phyloP scores from a whole-genome alignment of 2,888 invertebrate species.

The Ochropleura plecta region DNA sequence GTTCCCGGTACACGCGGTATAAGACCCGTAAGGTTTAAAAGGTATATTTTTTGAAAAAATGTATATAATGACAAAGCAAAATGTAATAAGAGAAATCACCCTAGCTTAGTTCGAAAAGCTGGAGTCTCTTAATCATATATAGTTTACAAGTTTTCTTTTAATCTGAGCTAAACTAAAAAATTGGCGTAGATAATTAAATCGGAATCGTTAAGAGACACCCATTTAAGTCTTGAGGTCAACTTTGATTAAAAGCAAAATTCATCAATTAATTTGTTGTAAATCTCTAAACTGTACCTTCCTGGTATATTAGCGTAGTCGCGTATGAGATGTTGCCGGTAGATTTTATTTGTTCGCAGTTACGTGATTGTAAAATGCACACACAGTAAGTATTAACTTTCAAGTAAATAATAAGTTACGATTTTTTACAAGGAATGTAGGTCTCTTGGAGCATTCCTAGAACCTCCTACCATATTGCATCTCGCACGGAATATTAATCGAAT shows the following conservation, averaged over 20 bases:
- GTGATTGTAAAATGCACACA: slow-evolving; percentile 4
- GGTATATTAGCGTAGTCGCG: background rate
- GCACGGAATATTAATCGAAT: slow-evolving; percentile 36
- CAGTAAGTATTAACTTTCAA: slow-evolving; percentile 10
- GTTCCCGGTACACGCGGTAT: background rate
- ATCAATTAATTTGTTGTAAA: background rate
- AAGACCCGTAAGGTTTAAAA: background rate
- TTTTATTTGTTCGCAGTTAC: background rate
- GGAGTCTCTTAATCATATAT: background rate
- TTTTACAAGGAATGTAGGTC: slow-evolving; percentile 7
- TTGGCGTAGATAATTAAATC: background rate
- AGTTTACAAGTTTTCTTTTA: background rate
- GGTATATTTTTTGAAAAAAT: background rate
- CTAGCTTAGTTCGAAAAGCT: background rate
- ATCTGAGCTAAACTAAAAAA: background rate
- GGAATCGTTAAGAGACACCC: background rate
- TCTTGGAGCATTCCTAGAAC: background rate
- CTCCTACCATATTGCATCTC: slow-evolving; percentile 22
- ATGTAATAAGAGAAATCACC: background rate
- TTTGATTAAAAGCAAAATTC: background rate
- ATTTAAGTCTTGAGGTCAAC: background rate
- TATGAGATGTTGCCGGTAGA: too few relatives aligned
- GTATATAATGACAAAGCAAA: background rate
- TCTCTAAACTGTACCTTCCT: background rate
- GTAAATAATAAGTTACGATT: slow-evolving; percentile 38